Evolutionary conservation across 2,797 vertebrate species (phyloP).

Genomic region (Dallia pectoralis): DNA sequence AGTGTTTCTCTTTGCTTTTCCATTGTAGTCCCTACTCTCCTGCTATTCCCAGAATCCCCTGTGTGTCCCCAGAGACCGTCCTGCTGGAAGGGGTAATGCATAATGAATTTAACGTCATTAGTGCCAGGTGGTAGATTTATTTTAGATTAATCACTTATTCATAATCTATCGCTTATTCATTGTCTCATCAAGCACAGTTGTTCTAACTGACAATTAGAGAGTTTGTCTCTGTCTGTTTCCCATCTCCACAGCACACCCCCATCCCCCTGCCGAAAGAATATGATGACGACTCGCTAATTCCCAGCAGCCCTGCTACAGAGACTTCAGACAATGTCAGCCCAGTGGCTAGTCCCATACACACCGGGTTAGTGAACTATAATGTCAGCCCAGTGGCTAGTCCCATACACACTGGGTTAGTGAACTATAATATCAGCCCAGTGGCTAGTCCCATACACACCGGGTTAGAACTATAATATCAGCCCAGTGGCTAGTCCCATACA

Average conservation of each 20-base stretch:
- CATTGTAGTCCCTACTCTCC: conserved; percentile 84
- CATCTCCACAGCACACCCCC: conserved; percentile 71
- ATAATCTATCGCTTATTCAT: neutral
- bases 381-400: no score
- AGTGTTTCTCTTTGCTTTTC: conserved; percentile 22
- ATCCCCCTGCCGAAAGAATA: conserved; percentile 88
- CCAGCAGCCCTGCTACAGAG: conserved; percentile 96
- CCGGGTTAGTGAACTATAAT: conserved; percentile 86
- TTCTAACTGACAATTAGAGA: neutral
- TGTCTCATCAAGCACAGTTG: neutral
- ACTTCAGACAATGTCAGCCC: conserved; percentile 99
- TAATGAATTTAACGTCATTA: neutral
- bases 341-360: conserved; percentile 95
- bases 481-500: conserved; percentile 96
- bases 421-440: no score
- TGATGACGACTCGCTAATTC: conserved; percentile 95
- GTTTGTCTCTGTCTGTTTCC: neutral
- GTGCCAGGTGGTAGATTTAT: no score
- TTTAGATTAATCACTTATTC: no score
- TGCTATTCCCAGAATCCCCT: conserved; percentile 87
- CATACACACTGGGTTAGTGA: no score
- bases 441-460: no score
- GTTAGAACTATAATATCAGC: conserved; percentile 98
- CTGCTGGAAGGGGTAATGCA: conserved; percentile 77
- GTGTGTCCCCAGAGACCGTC: conserved; percentile 90